These are phyloP conservation scores for Cyprinodon variegatus DNA, from an alignment of 2,113 vertebrate species.

Conservation along the genomic window DNA sequence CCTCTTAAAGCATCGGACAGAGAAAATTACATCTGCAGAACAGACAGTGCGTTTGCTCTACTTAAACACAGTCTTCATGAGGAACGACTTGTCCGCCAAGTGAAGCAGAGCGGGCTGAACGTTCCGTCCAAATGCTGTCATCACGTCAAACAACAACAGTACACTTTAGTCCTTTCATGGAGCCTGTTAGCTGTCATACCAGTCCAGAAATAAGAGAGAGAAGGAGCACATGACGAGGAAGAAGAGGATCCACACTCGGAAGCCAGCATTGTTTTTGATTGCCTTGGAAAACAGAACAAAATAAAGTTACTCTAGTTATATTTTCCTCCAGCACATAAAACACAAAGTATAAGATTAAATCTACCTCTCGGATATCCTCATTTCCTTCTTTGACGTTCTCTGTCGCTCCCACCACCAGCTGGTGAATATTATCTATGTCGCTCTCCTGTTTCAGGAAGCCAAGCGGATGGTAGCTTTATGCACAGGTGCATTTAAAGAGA, in stretches of 20 bases:
- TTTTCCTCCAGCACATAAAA: neutral
- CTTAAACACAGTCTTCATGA: slow-evolving; percentile 8
- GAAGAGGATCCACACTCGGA: slow-evolving; percentile 98
- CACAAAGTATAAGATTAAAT: neutral
- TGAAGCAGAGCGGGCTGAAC: neutral
- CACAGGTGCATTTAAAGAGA: neutral
- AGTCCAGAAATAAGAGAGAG: slow-evolving; percentile 96
- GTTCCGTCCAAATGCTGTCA: slow-evolving; percentile 26
- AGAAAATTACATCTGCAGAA: slow-evolving; percentile 8
- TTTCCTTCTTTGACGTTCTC: slow-evolving; percentile 99
- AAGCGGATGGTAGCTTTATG: neutral
- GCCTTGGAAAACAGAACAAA: slow-evolving; percentile 80
- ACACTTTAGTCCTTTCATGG: slow-evolving; percentile 15
- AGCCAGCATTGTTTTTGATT: slow-evolving; percentile 98
- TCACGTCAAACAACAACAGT: neutral
- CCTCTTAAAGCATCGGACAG: slow-evolving; percentile 7
- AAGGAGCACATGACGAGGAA: slow-evolving; percentile 99
- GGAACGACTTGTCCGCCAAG: slow-evolving; percentile 5
- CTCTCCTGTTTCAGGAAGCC: slow-evolving; percentile 82
- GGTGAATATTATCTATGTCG: slow-evolving; percentile 94
- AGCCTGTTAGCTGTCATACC: slow-evolving; percentile 91
- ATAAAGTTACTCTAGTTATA: neutral
- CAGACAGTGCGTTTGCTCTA: neutral
- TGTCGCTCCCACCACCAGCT: slow-evolving; percentile 94
- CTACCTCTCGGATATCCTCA: slow-evolving; percentile 94